phyloP scores from a whole-genome alignment of 2,797 vertebrate genomes.

The Cirrhinus molitorella region DNA sequence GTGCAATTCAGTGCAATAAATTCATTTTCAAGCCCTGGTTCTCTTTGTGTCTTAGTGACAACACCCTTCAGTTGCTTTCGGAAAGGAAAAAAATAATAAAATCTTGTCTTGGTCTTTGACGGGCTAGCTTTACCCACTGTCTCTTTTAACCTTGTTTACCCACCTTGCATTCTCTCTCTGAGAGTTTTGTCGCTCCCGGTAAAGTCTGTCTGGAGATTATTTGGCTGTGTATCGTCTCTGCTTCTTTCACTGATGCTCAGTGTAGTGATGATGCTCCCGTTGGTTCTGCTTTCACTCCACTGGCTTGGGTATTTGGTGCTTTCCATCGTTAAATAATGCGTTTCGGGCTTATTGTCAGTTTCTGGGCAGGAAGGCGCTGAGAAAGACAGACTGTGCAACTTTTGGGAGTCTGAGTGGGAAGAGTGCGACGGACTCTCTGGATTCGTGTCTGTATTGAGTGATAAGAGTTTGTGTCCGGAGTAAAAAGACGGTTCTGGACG shows the following conservation, averaged over 20 bases:
- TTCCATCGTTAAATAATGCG: slow-evolving; percentile 42
- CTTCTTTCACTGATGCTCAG: slow-evolving; percentile 38
- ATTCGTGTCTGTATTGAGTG: slow-evolving; percentile 33
- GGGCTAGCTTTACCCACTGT: neutral
- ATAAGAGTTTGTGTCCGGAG: slow-evolving; percentile 49
- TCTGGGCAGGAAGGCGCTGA: slow-evolving; percentile 45
- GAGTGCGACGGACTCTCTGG: slow-evolving; percentile 34
- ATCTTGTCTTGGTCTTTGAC: slow-evolving; percentile 42
- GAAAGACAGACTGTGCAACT: slow-evolving; percentile 48
- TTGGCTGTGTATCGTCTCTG: slow-evolving; percentile 54
- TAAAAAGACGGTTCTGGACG: slow-evolving; percentile 39
- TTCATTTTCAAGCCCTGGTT: slow-evolving; percentile 56
- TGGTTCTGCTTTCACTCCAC: slow-evolving; percentile 36
- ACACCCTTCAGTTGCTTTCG: slow-evolving; percentile 59
- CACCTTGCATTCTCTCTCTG: slow-evolving; percentile 70
- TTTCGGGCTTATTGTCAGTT: slow-evolving; percentile 40
- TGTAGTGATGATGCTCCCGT: slow-evolving; percentile 36
- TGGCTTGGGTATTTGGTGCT: slow-evolving; percentile 49
- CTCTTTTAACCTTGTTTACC: slow-evolving; percentile 48
- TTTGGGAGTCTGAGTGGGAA: slow-evolving; percentile 45
- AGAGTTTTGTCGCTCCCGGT: slow-evolving; percentile 50
- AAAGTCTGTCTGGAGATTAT: slow-evolving; percentile 60
- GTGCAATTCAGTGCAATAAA: slow-evolving; percentile 68
- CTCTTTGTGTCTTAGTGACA: slow-evolving; percentile 64
- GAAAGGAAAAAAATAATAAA: slow-evolving; percentile 58